These are phyloP conservation scores for Agrilus planipennis DNA, from an alignment of 1,140 invertebrate genomes.

Conservation along the genomic window DNA sequence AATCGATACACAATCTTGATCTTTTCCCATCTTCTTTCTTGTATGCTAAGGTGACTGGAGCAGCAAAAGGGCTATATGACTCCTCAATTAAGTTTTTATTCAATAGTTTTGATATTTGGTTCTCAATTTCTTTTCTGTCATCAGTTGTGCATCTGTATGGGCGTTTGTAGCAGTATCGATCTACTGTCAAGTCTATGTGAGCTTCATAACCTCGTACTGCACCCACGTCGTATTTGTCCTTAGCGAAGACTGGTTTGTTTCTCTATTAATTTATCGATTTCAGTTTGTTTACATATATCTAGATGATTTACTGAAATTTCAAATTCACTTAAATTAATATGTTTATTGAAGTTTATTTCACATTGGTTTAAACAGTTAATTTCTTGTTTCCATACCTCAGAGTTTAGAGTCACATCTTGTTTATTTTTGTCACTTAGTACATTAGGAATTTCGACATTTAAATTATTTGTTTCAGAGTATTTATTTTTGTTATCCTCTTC, in stretches of 20 bases:
- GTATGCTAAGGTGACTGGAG: too few relatives aligned
- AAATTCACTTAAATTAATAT: conserved; percentile 20
- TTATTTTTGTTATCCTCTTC: neutral
- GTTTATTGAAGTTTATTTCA: conserved; percentile 26
- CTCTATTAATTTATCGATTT: conserved; percentile 20
- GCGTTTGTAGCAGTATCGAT: conserved; percentile 28
- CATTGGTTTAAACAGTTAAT: too few relatives aligned
- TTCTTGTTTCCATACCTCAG: too few relatives aligned
- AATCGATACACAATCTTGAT: too few relatives aligned
- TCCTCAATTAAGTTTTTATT: too few relatives aligned
- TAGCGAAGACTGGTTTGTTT: conserved; percentile 26
- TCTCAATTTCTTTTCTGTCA: conserved; percentile 31
- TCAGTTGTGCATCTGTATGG: conserved; percentile 27
- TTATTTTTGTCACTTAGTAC: too few relatives aligned
- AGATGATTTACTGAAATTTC: conserved; percentile 21
- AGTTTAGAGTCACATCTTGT: too few relatives aligned
- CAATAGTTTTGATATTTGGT: conserved; percentile 28
- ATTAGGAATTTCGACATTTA: too few relatives aligned
- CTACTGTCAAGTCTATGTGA: conserved; percentile 25
- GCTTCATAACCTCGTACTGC: conserved; percentile 19
- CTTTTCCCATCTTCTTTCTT: too few relatives aligned
- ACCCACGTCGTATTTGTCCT: conserved; percentile 30
- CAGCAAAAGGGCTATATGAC: too few relatives aligned
- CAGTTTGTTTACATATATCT: conserved; percentile 8
- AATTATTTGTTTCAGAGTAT: conserved; percentile 3